These are phyloP conservation scores for Takifugu bimaculatus DNA, from an alignment of 2,113 vertebrate species.

Conservation along the genomic window DNA sequence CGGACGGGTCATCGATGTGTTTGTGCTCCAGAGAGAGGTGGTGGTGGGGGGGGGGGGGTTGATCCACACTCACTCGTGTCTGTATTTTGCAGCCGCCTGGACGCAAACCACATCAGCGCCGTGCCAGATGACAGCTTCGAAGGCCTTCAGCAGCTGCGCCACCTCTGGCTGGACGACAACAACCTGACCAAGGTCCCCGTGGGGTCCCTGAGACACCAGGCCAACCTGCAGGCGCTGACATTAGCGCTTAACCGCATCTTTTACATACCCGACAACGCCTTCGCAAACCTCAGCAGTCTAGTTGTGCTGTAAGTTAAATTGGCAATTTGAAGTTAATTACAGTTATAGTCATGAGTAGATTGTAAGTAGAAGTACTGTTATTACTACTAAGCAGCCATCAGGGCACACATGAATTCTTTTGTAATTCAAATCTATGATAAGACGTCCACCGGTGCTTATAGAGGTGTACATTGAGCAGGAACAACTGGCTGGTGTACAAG, in stretches of 20 bases:
- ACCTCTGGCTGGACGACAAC: conserved; percentile 98
- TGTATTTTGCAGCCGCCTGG: conserved; percentile 80
- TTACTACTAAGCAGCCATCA: too few relatives aligned
- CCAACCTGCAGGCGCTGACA: conserved; percentile 89
- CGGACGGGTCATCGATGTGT: background rate
- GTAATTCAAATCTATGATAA: too few relatives aligned
- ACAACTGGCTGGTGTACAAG: conserved; percentile 45
- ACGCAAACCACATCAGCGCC: conserved; percentile 91
- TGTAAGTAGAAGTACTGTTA: too few relatives aligned
- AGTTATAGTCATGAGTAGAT: too few relatives aligned
- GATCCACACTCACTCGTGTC: background rate
- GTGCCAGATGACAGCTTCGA: conserved; percentile 94
- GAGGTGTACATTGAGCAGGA: conserved; percentile 20
- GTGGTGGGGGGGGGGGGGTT: background rate
- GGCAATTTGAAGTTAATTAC: too few relatives aligned
- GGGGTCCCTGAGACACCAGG: conserved; percentile 84
- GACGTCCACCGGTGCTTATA: too few relatives aligned
- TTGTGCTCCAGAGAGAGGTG: background rate
- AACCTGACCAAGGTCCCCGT: conserved; percentile 87
- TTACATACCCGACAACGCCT: conserved; percentile 88
- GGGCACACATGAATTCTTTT: too few relatives aligned
- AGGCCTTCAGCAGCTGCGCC: conserved; percentile 88
- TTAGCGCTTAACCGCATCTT: conserved; percentile 93
- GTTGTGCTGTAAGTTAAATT: conserved; percentile 90
- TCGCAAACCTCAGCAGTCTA: conserved; percentile 92